A percentile compares a stretch with the other conserved stretches of the same genome.
phyloP scores from a whole-genome alignment of 2,888 invertebrate genomes.

The Cheilosia scutellata region DNA sequence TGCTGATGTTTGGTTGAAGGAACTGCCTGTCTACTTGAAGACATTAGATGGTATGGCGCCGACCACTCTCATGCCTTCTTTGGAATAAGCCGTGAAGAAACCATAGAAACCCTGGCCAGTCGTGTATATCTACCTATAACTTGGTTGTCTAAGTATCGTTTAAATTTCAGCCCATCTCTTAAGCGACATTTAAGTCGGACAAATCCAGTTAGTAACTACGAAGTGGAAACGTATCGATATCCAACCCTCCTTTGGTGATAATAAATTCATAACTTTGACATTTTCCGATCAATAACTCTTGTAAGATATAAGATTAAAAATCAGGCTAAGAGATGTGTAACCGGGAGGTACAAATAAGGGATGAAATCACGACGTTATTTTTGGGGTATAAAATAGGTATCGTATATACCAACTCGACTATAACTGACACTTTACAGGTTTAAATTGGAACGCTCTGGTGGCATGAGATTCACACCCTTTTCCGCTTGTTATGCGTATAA shows the following conservation, averaged over 20 bases:
- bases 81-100: conserved; percentile 45
- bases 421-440: conserved; percentile 63
- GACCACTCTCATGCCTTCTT: conserved; percentile 9
- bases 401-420: conserved; percentile 5
- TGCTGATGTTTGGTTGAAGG: conserved; percentile 21
- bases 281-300: conserved; percentile 58
- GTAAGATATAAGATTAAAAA: conserved; percentile 64
- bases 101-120: conserved; percentile 33
- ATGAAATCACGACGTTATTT: conserved; percentile 18
- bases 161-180: conserved; percentile 56
- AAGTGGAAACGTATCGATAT: conserved; percentile 18
- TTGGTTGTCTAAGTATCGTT: conserved; percentile 26
- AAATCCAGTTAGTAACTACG: conserved; percentile 59
- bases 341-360: conserved; percentile 14
- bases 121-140: conserved; percentile 13
- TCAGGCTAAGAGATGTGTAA: conserved; percentile 49
- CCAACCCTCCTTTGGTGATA: conserved; percentile 13
- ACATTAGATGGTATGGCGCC: conserved; percentile 39
- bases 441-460: conserved; percentile 32
- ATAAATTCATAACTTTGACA: conserved; percentile 65
- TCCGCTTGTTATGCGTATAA: conserved; percentile 43
- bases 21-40: conserved; percentile 20
- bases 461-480: conserved; percentile 60
- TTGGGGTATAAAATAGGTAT: not conserved
- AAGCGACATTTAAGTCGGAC: conserved; percentile 59